phyloP scores from a whole-genome alignment of 2,888 invertebrate species.

The Drosophila austrosaltans region DNA sequence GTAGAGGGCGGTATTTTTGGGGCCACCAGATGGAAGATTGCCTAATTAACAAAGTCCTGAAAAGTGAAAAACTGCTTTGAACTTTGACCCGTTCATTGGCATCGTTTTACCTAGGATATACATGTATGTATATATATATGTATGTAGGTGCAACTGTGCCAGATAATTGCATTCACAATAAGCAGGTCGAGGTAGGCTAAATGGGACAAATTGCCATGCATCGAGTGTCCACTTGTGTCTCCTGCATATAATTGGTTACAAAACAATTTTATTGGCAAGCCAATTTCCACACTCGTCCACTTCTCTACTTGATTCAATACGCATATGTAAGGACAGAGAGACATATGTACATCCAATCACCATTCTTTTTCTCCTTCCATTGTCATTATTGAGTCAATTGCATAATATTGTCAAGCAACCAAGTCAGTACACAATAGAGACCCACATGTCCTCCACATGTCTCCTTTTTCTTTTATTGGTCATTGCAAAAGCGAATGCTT shows the following conservation, averaged over 20 bases:
- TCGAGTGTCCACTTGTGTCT: constrained; percentile 5
- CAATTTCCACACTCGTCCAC: neutral
- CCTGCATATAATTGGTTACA: constrained; percentile 10
- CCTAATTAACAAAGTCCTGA: constrained; percentile 67
- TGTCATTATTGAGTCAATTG: no score
- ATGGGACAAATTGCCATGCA: neutral
- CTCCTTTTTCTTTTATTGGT: no score
- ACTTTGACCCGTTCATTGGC: constrained; percentile 73
- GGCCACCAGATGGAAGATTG: constrained; percentile 24
- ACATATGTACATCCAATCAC: no score
- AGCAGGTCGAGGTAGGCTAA: constrained; percentile 57
- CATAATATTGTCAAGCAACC: no score
- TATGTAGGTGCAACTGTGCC: constrained; percentile 52
- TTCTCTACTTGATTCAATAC: no score
- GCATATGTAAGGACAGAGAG: no score
- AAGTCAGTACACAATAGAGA: no score
- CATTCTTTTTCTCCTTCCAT: no score
- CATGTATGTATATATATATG: no score
- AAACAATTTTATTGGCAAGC: neutral
- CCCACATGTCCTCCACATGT: no score
- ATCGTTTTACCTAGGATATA: constrained; percentile 44
- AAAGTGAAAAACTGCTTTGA: constrained; percentile 49
- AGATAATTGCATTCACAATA: constrained; percentile 74
- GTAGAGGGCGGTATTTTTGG: constrained; percentile 11
- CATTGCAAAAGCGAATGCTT: no score